phyloP scores from a whole-genome alignment of 2,113 vertebrate species.

The Hippopotamus amphibius region DNA sequence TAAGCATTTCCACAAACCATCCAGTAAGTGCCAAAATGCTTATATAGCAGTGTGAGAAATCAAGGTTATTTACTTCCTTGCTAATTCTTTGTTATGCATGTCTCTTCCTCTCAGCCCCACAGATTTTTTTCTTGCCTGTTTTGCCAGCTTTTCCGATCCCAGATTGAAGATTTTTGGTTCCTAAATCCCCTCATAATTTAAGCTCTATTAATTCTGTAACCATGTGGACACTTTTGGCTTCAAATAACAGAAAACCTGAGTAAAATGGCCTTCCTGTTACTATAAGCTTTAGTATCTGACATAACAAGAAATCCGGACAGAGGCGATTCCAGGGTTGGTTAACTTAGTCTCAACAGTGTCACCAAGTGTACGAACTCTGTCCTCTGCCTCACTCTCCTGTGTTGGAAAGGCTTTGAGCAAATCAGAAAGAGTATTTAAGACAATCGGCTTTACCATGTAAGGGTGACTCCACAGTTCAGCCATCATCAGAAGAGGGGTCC shows the following conservation, averaged over 20 bases:
- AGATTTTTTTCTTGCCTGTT: background rate
- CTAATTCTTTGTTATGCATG: slow-evolving; percentile 55
- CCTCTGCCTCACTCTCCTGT: background rate
- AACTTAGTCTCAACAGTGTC: background rate
- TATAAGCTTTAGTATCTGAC: background rate
- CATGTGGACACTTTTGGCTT: background rate
- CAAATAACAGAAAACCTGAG: background rate
- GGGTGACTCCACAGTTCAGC: background rate
- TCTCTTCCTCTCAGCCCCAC: slow-evolving; percentile 1
- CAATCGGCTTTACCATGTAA: background rate
- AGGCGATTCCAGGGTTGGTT: background rate
- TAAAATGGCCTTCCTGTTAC: background rate
- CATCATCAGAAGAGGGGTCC: background rate
- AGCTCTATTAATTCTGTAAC: background rate
- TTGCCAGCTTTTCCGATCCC: background rate
- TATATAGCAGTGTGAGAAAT: slow-evolving; percentile 44
- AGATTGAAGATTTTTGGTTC: background rate
- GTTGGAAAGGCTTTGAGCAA: background rate
- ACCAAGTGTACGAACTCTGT: background rate
- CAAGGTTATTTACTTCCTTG: slow-evolving; percentile 63
- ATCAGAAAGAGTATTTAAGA: background rate
- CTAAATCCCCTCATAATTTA: background rate
- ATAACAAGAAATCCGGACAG: background rate
- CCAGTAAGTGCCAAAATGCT: slow-evolving; percentile 39
- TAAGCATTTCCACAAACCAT: slow-evolving; percentile 58